A percentile compares a stretch with the other conserved stretches of the same genome.
Evolutionary conservation across 2,113 vertebrate genomes (phyloP).

Genomic region (Chinchilla lanigera): DNA sequence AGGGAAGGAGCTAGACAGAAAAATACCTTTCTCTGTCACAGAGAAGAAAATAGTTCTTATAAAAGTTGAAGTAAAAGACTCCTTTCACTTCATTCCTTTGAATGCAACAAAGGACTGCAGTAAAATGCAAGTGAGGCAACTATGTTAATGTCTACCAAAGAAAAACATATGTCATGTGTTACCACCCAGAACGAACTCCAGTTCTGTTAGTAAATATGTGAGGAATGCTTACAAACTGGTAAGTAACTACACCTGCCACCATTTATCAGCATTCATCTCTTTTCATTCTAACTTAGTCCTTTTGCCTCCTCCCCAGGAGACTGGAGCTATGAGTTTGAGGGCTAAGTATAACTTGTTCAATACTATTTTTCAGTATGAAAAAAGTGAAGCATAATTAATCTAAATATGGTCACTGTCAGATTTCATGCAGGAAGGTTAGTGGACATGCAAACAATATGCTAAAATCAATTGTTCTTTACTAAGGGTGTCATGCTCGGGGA

Average conservation of each 20-base stretch:
- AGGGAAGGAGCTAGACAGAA: not conserved
- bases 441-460: not conserved
- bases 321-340: not conserved
- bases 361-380: not conserved
- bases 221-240: not conserved
- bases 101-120: not conserved
- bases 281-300: slow-evolving; percentile 22
- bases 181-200: not conserved
- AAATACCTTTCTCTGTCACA: not conserved
- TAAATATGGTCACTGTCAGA: not conserved
- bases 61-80: not conserved
- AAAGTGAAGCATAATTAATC: not conserved
- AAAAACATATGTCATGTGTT: not conserved
- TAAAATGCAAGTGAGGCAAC: not conserved
- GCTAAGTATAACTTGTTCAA: not conserved
- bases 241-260: not conserved
- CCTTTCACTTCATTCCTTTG: not conserved
- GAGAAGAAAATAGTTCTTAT: not conserved
- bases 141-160: not conserved
- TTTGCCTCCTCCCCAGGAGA: not conserved
- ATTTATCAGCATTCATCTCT: not conserved
- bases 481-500: not conserved
- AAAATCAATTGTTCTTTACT: not conserved
- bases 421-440: not conserved
- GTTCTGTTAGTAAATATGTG: not conserved